Base-by-base conservation (phyloP, 2,113 vertebrate species). In the Merops nubicus region DNA sequence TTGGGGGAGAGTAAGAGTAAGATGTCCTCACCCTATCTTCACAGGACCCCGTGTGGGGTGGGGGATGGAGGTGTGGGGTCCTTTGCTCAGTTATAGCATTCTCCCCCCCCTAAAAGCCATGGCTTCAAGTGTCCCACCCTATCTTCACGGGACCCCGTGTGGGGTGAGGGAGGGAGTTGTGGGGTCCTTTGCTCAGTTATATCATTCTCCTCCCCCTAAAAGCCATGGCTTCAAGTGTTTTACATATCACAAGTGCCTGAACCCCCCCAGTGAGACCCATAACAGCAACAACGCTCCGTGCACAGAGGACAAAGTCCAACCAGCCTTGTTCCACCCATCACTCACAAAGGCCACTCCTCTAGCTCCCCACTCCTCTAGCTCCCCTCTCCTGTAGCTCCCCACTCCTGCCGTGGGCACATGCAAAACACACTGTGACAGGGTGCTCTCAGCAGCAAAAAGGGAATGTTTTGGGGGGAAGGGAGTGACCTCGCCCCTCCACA, bases 221-320 rank as follows among this genome's bases (percentile, higher is more conserved):
- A 74, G 11, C 28, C 54, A 9, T 9, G 15, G 5, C 18, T 89
- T 65, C 14, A 38, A n/a, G 9, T 19, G 4, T 21, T 34, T 80
- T 50, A 53, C 51, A 91, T 67, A 50, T 12, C 79, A 72, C 33
- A 54, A 75, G 23, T 2, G 4, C 22, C 70, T n/a, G 23, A 74
- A 28, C 22, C 5, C 18, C 15, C 8, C 0, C 26, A 31, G 31
- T 5, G 11, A 76, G 70, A 64, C 34, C n/a, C 16, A 3, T 7
- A 43, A 63, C 21, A 81, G 40, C 51, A 79, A 28, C 0, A 0
- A 75, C 47, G 23, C 51, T 6, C 23, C 6, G 1, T 2, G 23
- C 18, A 34, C 34, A 64, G 53, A 28, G 19, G 18, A 38, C 0
- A 33, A 84, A 75, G 56, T 54, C 40, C 64, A 15, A 15, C 29